Percentiles rank a stretch among this genome's conserved stretches.
Conservation (phyloP, 2,113 vertebrate species). For the Meriones unguiculatus region DNA sequence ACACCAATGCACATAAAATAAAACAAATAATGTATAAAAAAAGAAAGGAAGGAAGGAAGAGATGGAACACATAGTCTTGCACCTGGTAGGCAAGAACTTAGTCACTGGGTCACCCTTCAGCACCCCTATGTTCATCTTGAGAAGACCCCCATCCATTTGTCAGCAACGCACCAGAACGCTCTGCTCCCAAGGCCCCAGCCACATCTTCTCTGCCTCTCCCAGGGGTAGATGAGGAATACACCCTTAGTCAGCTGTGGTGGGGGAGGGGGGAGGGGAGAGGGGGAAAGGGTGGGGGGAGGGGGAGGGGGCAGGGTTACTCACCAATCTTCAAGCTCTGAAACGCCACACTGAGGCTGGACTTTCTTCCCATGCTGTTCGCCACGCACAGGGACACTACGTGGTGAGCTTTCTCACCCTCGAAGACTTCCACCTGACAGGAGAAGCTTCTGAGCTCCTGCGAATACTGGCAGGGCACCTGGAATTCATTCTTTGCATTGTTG, state of each 20-base stretch:
- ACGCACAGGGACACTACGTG: conserved; percentile 77
- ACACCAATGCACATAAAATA: too few species aligned
- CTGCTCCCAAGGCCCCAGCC: not conserved
- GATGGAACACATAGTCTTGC: not conserved
- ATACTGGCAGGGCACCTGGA: conserved; percentile 80
- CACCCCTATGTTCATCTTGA: too few species aligned
- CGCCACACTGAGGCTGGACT: not conserved
- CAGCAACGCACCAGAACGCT: not conserved
- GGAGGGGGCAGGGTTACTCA: conserved; percentile 63
- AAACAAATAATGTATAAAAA: too few species aligned
- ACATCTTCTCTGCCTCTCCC: not conserved
- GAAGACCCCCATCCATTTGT: not conserved
- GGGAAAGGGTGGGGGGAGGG: too few species aligned
- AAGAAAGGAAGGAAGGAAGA: too few species aligned
- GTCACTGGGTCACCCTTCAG: too few species aligned
- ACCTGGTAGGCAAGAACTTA: not conserved
- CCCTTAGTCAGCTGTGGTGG: too few species aligned
- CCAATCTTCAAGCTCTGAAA: conserved; percentile 63
- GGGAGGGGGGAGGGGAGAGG: not conserved
- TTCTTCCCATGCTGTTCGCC: conserved; percentile 23
- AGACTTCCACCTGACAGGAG: conserved; percentile 78
- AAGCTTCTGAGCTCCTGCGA: conserved; percentile 70
- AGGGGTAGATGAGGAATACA: not conserved
- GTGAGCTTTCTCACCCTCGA: conserved; percentile 8
- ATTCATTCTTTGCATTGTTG: rapidly evolving